Evolutionary conservation across 2,113 vertebrate species (phyloP), one percentile per base, ranked within the genome.

Genomic region (Hippopotamus amphibius): DNA sequence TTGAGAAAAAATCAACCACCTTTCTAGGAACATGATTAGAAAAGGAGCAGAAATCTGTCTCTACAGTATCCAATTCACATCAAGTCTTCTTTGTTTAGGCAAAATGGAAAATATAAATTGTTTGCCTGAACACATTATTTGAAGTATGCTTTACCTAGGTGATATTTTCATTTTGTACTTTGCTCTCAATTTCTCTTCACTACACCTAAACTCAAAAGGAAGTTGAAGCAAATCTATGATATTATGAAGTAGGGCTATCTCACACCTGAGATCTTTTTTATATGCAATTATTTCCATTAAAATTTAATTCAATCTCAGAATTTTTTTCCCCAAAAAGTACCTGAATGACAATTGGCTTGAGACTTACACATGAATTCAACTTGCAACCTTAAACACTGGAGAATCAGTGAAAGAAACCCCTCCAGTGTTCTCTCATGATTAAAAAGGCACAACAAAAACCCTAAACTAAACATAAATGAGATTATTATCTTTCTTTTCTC

Each of bases 1-100:
- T 92, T 97, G 96, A 92, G 88, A 96, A 97, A 97, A 95, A 97
- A 92, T 50, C 46, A 72, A 41, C 68, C 26, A 76, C 33, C 71
- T 82, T 95, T 69, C 76, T 41, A 97, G 77, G 43, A 96, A 68
- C 15, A 17, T 92, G 82, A 91, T 90, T 63, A 95, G 85, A 77
- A 77, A 11, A 91, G 30, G 28, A 93, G 43, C 65, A 91, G 86
- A 7, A 93, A 85, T 76, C 43, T 93, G 65, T 88, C 72, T 95
- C 97, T 94, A 59, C 22, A 96, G 72, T 80, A 94, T 74, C 46
- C 88, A 76, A 71, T 72, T 88, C 55, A 71, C 61, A 68, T 59
- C 41, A 63, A n/a, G 66, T 1, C 16, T 96, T 95, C 30, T 93
- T 88, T 63, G 57, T 8, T 66, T 6, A 43, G 80, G 77, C 37